Base-by-base conservation (phyloP, 2,888 invertebrate genomes). In the Chaetoderma sp. region DNA sequence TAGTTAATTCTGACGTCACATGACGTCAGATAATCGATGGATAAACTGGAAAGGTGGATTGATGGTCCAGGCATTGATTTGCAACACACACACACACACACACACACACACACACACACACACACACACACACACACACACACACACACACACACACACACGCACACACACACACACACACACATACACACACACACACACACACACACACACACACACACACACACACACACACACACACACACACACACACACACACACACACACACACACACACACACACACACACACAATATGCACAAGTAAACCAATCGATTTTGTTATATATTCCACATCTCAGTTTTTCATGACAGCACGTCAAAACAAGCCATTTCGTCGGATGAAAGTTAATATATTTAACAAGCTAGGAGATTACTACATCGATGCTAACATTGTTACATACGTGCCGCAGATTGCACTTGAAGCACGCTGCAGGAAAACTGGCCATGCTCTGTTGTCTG, bases 221-320 rank as follows among this genome's bases (percentile, higher is more conserved):
- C 57, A 57, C 39, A 57, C 57, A 57, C 57, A 57, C 42, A 57
- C 39, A 57, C 42, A 36, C 25, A 56, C 42, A 56, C 39, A 56
- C 42, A 56, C 39, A 56, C 42, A 56, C 39, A 56, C 42, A 56
- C 39, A 56, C 42, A 56, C 39, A 57, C 42, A 57, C 27, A 57
- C 42, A 57, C 39, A 57, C 27, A 57, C 39, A 57, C 27, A 42
- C 39, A 57, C 23, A 55, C 33, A 55, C 23, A 55, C 33, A 55
- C 8, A 32, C 55, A 57, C 33, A 55, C 36, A 33, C 32, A 55
- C 32, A 33, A 32, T 5, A 16, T 32, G 39, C 10, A 10, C 39
- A 16, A 39, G 16, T 16, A 39, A 16, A 39, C 10, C 39, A 10
- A 13, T 39, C 16, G 39, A n/a, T n/a, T n/a, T n/a, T n/a, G n/a